phyloP scores from a whole-genome alignment of 2,888 invertebrate genomes.

The Seira ritae region DNA sequence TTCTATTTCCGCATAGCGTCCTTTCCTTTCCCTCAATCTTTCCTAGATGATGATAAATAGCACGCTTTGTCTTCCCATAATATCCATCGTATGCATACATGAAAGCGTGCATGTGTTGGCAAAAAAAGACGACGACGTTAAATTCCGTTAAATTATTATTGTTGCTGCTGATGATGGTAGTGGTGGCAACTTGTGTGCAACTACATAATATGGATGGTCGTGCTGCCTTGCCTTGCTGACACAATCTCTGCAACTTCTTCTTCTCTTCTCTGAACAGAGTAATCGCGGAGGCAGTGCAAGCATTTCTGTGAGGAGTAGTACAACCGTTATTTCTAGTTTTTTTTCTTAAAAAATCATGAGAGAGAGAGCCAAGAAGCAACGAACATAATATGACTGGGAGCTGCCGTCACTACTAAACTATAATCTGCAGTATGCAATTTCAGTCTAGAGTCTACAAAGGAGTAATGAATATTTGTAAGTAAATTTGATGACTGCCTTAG shows the following conservation, averaged over 20 bases:
- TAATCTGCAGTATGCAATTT: constrained; percentile 29
- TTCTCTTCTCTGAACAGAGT: constrained; percentile 20
- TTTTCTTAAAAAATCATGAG: not conserved
- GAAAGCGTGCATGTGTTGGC: constrained; percentile 3
- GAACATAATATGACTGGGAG: too few relatives aligned
- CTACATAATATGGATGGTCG: not conserved
- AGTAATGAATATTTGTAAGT: not conserved
- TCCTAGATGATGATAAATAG: not conserved
- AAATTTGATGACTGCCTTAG: too few relatives aligned
- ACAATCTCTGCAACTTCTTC: constrained; percentile 32
- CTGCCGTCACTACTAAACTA: constrained; percentile 21
- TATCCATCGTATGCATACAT: not conserved
- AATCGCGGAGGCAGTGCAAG: not conserved
- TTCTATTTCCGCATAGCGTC: constrained; percentile 63
- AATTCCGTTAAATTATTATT: not conserved
- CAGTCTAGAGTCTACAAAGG: constrained; percentile 25
- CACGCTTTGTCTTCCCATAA: not conserved
- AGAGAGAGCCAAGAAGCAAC: too few relatives aligned
- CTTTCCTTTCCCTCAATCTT: constrained; percentile 48
- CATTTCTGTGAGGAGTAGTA: constrained; percentile 26
- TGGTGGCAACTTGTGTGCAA: not conserved
- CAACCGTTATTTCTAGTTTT: constrained; percentile 31
- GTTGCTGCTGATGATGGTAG: not conserved
- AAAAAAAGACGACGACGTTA: too few relatives aligned
- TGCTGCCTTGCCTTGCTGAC: constrained; percentile 17